These are phyloP conservation scores for Microctonus hyperodae DNA, from an alignment of 2,888 invertebrate genomes.

Conservation along the genomic window DNA sequence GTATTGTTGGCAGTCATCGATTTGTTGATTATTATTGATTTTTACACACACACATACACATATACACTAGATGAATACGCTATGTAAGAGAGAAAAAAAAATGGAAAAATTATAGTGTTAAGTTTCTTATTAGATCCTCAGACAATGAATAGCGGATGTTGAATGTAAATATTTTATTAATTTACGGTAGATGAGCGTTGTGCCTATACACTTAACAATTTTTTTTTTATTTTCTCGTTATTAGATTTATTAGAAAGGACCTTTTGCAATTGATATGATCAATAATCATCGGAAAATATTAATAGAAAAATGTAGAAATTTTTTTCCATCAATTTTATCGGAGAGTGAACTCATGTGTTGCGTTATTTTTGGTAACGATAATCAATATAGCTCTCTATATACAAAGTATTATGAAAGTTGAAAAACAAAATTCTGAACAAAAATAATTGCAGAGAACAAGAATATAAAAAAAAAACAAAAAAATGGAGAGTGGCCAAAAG, in stretches of 20 bases:
- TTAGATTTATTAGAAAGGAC: neutral
- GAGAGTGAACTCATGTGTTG: constrained; percentile 25
- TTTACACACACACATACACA: neutral
- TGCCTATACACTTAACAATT: constrained; percentile 25
- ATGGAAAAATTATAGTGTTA: neutral
- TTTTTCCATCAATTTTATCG: constrained; percentile 8
- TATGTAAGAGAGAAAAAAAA: neutral
- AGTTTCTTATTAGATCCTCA: neutral
- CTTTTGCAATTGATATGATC: neutral
- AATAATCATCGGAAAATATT: neutral
- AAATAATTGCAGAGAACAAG: neutral
- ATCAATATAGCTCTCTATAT: constrained; percentile 41
- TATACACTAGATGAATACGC: neutral
- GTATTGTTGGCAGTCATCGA: neutral
- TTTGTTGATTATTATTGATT: neutral
- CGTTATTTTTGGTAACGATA: constrained; percentile 34
- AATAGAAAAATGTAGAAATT: neutral
- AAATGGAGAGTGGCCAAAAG: neutral
- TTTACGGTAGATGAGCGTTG: constrained; percentile 26
- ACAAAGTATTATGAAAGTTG: constrained; percentile 37
- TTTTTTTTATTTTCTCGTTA: neutral
- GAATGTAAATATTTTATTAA: constrained; percentile 28
- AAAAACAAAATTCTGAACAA: constrained; percentile 4
- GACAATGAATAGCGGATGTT: neutral
- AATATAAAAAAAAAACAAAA: neutral